Conservation (phyloP, 23 tunicate species). For the Halocynthia aurantium region DNA sequence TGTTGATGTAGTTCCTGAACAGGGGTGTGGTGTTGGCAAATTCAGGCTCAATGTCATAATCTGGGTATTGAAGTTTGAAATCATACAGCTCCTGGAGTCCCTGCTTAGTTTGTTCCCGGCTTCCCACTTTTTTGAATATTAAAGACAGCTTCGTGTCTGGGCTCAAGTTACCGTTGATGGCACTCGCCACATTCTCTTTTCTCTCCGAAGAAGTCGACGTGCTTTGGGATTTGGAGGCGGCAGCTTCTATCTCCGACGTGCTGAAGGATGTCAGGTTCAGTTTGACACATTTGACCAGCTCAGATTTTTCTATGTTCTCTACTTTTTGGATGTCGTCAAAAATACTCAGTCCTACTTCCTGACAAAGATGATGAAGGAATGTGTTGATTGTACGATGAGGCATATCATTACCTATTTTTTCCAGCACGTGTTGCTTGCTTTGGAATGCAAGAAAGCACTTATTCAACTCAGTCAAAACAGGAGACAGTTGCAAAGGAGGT, state of each 20-base stretch:
- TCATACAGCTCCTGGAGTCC: slow-evolving; percentile 57
- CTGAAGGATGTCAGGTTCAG: background rate
- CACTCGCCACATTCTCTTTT: slow-evolving; percentile 1
- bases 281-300: slow-evolving; percentile 6
- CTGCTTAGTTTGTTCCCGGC: slow-evolving; percentile 53
- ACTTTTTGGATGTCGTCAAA: slow-evolving; percentile 9
- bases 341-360: background rate
- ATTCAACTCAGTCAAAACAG: slow-evolving; percentile 2
- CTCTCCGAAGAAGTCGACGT: background rate
- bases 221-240: background rate
- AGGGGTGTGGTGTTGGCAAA: slow-evolving; percentile 22
- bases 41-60: slow-evolving; percentile 42
- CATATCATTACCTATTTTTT: background rate
- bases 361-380: background rate
- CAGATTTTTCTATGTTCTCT: slow-evolving; percentile 6
- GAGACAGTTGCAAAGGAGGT: slow-evolving; percentile 3
- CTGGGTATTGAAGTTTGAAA: slow-evolving; percentile 49
- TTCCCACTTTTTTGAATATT: slow-evolving; percentile 68
- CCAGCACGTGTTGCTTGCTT: background rate
- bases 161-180: slow-evolving; percentile 28
- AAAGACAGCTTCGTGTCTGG: slow-evolving; percentile 40
- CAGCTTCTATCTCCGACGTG: slow-evolving; percentile 13
- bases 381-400: background rate
- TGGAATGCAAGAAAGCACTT: background rate
- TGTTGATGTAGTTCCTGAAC: slow-evolving; percentile 34